Evolutionary conservation across 2,113 vertebrate genomes (phyloP), one percentile per base, ranked within the genome.

Genomic region (Panthera tigris): DNA sequence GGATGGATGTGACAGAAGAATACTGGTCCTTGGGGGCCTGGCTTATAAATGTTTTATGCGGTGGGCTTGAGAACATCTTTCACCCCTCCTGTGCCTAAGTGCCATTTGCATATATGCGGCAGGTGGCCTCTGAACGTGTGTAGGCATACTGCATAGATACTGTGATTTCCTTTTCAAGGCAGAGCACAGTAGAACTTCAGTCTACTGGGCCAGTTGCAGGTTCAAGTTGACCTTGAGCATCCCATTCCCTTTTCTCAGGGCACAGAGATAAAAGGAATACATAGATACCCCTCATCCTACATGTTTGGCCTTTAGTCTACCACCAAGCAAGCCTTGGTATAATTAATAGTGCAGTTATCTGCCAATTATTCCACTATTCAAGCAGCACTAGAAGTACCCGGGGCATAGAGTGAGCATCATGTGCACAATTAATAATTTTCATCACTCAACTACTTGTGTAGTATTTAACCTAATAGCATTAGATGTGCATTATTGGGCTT

Each of bases 291-390:
- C 48, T 94, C 78, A 81, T 94, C 85, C 97, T 92, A 84, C 39
- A 21, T 18, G n/a, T 81, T 61, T 87, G 82, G 74, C 84, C 96
- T 97, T 92, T 78, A 71, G 48, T 69, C 74, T 69, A 50, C 55
- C 61, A 95, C 86, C 69, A 90, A 61, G 91, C 76, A 96, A 97
- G 65, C 18, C 31, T 61, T 63, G 41, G 57, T 76, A 66, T 97
- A 96, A 96, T 96, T 92, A 96, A 96, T 81, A 83, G 84, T 85
- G 41, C 27, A 71, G 48, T 93, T 97, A 97, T 94, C 88, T 93
- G 78, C 95, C 93, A 95, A 97, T 98, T 97, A 97, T 91, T 78
- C 79, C 79, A 93, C 95, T 96, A 92, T 97, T 96, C 93, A 97
- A 97, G 80, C 57, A 92, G 41, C 84, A 84, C 74, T 52, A 41